Conservation (phyloP, 1,140 invertebrate genomes). For the Zaprionus inermis region DNA sequence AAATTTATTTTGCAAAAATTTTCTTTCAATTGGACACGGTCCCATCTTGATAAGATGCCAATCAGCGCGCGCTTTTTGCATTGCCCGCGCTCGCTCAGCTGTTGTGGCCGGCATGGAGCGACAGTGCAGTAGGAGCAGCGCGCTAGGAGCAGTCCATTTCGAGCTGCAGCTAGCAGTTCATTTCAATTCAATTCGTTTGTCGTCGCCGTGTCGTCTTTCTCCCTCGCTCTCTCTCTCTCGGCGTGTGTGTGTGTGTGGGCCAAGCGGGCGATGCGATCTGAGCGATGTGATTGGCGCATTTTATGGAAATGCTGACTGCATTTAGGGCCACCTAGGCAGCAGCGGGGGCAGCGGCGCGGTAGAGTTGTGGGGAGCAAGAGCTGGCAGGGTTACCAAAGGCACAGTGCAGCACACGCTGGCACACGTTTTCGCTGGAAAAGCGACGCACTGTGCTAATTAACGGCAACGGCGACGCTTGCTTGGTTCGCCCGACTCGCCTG, state of each 20-base stretch:
- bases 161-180: constrained; percentile 58
- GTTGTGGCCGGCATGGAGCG: not conserved
- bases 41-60: constrained; percentile 83
- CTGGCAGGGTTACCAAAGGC: not conserved
- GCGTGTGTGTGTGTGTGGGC: constrained; percentile 56
- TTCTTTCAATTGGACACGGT: constrained; percentile 81
- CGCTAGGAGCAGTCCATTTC: constrained; percentile 1
- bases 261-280: constrained; percentile 32
- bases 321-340: constrained; percentile 25
- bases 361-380: not conserved
- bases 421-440: constrained; percentile 58
- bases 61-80: constrained; percentile 77
- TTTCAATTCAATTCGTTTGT: constrained; percentile 82
- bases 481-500: no score
- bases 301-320: constrained; percentile 74
- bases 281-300: constrained; percentile 73
- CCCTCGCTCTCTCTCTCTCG: no score
- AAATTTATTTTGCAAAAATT: constrained; percentile 79
- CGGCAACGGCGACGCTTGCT: constrained; percentile 63
- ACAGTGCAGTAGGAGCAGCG: no score
- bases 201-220: constrained; percentile 8
- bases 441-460: constrained; percentile 62
- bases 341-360: no score
- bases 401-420: not conserved
- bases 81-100: constrained; percentile 41